These are phyloP conservation scores for Perccottus glenii DNA, from an alignment of 2,113 vertebrate species.

Conservation along the genomic window DNA sequence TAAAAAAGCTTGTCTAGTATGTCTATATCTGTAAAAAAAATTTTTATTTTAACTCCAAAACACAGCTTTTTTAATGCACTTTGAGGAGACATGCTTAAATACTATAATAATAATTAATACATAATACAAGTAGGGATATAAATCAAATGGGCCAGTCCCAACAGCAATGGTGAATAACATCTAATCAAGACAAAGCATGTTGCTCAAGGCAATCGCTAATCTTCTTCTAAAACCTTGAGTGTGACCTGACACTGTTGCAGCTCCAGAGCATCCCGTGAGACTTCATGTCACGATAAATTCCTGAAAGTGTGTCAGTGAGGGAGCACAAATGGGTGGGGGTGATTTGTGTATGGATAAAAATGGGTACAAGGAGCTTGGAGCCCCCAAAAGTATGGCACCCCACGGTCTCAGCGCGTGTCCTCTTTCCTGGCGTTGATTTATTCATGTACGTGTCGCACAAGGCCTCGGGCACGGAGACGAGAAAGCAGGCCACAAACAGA, in stretches of 20 bases:
- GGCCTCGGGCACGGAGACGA: constrained; percentile 36
- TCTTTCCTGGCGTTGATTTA: constrained; percentile 61
- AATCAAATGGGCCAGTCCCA: background rate
- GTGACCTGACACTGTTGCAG: constrained; percentile 31
- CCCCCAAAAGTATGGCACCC: constrained; percentile 34
- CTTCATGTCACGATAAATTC: constrained; percentile 35
- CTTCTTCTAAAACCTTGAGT: constrained; percentile 30
- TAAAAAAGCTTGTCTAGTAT: too few species aligned
- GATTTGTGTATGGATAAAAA: constrained; percentile 36
- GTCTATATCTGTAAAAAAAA: too few species aligned
- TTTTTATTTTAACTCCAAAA: too few species aligned
- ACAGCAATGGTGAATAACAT: background rate
- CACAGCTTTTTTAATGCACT: too few species aligned
- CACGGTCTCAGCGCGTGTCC: constrained; percentile 42
- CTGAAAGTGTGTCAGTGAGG: constrained; percentile 36
- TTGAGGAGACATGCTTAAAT: too few species aligned
- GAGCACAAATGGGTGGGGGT: constrained; percentile 16
- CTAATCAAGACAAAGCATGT: constrained; percentile 5
- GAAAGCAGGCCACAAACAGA: constrained; percentile 56
- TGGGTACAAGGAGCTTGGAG: constrained; percentile 23
- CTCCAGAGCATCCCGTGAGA: constrained; percentile 25
- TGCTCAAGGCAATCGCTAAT: constrained; percentile 22
- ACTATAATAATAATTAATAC: too few species aligned
- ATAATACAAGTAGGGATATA: too few species aligned
- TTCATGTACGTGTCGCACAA: constrained; percentile 55